Evolutionary conservation across 2,113 vertebrate species (phyloP), one percentile per base, ranked within the genome.

Genomic region (Orthonyx spaldingii): DNA sequence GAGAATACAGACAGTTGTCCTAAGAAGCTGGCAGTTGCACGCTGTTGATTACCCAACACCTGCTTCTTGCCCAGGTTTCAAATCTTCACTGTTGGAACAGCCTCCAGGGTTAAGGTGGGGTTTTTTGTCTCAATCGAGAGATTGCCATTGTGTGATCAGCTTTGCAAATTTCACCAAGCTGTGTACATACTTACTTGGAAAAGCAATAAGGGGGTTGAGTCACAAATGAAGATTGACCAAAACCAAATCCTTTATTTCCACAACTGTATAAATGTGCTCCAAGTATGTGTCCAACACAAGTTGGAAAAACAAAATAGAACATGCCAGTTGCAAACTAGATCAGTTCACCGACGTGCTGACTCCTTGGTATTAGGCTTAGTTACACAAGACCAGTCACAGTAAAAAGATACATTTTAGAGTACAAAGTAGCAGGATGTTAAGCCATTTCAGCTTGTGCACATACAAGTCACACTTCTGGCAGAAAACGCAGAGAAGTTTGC

Each of bases 221-320:
- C 94, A 94, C 35, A 71, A 76, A 15, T 96, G 87, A 97, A 98
- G 97, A 97, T 57, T 97, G 97, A 98, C 97, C 97, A 98, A 98
- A 98, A 95, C 97, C 97, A 98, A 98, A 97, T 97, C 96, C 96
- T 98, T 98, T 98, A 98, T 98, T 98, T 98, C 97, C 97, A 87
- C 97, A 98, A 98, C 94, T 97, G 96, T 98, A 97, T 98, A 98
- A 98, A 97, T 98, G 98, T 98, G 97, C 96, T 97, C 97, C 97
- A 98, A 98, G 97, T 97, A 90, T 90, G 95, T 79, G 94, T 98
- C 97, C 97, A 98, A 97, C 97, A 98, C 97, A 98, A 96, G 94
- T 96, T 98, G 97, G 97, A 97, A 95, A 97, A 98, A 94, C 96
- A 98, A 97, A 95, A 97, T 39, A 97, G 89, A 97, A 98, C 98